Conservation (phyloP, 2,113 vertebrate species). For the Eleginops maclovinus region DNA sequence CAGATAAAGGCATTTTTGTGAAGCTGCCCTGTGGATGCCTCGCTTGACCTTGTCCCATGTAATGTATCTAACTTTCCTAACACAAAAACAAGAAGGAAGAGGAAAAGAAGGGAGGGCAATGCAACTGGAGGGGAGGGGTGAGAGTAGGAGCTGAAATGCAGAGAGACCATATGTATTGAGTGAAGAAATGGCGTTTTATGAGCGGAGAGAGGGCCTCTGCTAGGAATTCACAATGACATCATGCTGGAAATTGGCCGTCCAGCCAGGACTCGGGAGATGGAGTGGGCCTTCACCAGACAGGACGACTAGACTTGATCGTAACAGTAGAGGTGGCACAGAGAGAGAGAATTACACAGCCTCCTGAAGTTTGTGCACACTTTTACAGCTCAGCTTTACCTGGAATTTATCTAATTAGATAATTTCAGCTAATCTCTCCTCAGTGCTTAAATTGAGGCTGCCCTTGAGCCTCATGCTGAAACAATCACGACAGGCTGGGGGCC, state of each 20-base stretch:
- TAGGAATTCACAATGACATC: conserved; percentile 84
- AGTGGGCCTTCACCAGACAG: conserved; percentile 60
- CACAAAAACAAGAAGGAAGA: conserved; percentile 26
- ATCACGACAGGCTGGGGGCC: conserved; percentile 29
- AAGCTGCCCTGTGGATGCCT: conserved; percentile 51
- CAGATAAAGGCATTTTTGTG: conserved; percentile 47
- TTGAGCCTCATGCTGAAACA: conserved; percentile 44
- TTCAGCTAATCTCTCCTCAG: conserved; percentile 19
- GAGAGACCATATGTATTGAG: conserved; percentile 76
- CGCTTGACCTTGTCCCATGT: conserved; percentile 34
- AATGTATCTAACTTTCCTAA: conserved; percentile 31
- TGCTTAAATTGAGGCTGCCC: conserved; percentile 23
- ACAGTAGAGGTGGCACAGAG: conserved; percentile 43
- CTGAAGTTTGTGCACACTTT: conserved; percentile 37
- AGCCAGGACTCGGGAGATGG: conserved; percentile 53
- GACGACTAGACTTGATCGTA: conserved; percentile 44
- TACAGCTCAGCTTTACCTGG: conserved; percentile 33
- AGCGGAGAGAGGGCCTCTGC: conserved; percentile 79
- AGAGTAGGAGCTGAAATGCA: conserved; percentile 57
- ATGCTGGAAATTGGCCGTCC: conserved; percentile 56
- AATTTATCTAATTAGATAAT: conserved; percentile 35
- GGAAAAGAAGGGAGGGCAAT: conserved; percentile 19
- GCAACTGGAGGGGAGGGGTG: conserved; percentile 27
- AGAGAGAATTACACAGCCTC: conserved; percentile 38
- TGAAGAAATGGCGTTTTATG: conserved; percentile 78